Conservation (phyloP, 92 coral and sea anemone species). For the Heteractis magnifica region DNA sequence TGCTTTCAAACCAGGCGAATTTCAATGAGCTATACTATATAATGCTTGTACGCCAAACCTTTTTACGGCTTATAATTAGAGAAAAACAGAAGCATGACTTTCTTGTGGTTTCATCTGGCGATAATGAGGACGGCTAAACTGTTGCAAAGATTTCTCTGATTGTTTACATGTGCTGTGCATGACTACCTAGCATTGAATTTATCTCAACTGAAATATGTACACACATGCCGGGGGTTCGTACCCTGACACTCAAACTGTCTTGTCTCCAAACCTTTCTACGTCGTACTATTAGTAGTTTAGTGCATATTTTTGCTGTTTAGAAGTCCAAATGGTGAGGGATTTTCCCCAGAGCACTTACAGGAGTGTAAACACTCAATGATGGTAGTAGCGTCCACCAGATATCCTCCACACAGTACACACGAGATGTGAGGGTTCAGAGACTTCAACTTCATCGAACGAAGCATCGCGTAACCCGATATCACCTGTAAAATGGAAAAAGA, state of each 20-base stretch:
- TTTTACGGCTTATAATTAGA: neutral
- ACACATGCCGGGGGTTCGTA: neutral
- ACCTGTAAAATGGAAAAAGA: constrained; percentile 18
- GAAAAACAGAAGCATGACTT: neutral
- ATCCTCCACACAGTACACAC: constrained; percentile 92
- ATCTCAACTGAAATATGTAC: neutral
- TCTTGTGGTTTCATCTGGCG: neutral
- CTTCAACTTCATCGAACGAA: constrained; percentile 37
- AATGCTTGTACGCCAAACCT: neutral
- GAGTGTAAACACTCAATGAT: constrained; percentile 96
- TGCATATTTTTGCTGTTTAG: neutral
- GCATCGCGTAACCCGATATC: constrained; percentile 4
- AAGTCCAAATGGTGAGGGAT: neutral
- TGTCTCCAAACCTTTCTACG: neutral
- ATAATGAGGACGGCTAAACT: neutral
- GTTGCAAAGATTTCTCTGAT: neutral
- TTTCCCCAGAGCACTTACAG: constrained; percentile 57
- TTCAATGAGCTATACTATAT: neutral
- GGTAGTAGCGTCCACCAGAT: constrained; percentile 91
- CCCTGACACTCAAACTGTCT: neutral
- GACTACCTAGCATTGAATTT: neutral
- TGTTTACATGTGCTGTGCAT: constrained; percentile 10
- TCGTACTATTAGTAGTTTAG: neutral
- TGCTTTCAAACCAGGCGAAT: neutral
- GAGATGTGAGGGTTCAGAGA: constrained; percentile 81